Conservation (phyloP, 2,888 invertebrate genomes). For the Fragum whitleyi region DNA sequence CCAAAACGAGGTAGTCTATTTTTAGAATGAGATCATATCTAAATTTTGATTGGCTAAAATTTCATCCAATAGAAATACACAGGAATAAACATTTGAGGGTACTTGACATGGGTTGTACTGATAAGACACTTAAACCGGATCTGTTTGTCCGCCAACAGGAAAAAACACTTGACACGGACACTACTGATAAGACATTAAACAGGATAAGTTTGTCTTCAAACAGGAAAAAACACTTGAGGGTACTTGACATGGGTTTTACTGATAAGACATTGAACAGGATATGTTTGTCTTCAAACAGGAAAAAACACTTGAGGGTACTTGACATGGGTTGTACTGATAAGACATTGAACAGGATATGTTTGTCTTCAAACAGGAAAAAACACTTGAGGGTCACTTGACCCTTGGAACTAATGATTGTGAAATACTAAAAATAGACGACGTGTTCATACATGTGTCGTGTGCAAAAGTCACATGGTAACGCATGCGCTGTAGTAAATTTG, state of each 20-base stretch:
- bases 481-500: too few relatives aligned
- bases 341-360: too few relatives aligned
- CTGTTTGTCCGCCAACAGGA: too few relatives aligned
- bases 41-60: slow-evolving; percentile 2
- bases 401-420: background rate
- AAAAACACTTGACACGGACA: background rate
- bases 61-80: background rate
- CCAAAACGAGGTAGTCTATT: slow-evolving; percentile 4
- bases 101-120: too few relatives aligned
- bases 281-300: background rate
- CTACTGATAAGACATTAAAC: background rate
- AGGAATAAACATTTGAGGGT: background rate
- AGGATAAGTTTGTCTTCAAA: background rate
- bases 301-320: too few relatives aligned
- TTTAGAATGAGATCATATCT: background rate
- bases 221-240: too few relatives aligned
- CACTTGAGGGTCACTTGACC: background rate
- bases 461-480: too few relatives aligned
- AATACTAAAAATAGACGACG: background rate
- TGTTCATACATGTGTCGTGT: background rate
- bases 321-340: too few relatives aligned
- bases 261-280: slow-evolving; percentile 4
- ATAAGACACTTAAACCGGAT: background rate
- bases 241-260: background rate
- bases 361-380: too few relatives aligned